These are phyloP conservation scores for Amblyopsis rosae DNA, from an alignment of 2,113 vertebrate genomes.

Conservation along the genomic window DNA sequence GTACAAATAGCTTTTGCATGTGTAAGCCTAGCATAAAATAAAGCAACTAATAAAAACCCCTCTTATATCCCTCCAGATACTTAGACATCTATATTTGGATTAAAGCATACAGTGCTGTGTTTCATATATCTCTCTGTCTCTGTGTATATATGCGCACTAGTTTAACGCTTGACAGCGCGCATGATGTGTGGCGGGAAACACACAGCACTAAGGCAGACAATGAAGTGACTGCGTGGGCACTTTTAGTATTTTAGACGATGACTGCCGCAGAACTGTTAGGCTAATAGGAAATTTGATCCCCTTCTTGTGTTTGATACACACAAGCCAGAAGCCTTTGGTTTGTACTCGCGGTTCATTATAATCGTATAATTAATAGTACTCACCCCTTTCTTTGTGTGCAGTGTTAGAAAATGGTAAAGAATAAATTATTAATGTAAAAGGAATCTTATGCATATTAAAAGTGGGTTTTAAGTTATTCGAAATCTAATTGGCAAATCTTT, in stretches of 20 bases:
- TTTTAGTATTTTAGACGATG: slow-evolving; percentile 51
- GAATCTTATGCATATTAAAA: slow-evolving; percentile 71
- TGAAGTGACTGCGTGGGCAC: slow-evolving; percentile 30
- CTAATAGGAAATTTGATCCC: slow-evolving; percentile 67
- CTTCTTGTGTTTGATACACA: slow-evolving; percentile 57
- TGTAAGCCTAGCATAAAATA: neutral
- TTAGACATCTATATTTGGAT: neutral
- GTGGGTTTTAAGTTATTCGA: slow-evolving; percentile 63
- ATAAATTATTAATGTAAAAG: slow-evolving; percentile 72
- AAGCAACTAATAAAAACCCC: neutral
- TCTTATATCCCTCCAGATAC: neutral
- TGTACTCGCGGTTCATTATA: slow-evolving; percentile 66
- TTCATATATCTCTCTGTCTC: neutral
- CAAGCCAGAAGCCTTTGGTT: slow-evolving; percentile 52
- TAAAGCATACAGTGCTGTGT: neutral
- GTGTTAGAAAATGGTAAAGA: slow-evolving; percentile 56
- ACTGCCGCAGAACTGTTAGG: slow-evolving; percentile 57
- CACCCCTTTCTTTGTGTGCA: slow-evolving; percentile 56
- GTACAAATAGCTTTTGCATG: too few species aligned
- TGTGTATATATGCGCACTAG: slow-evolving; percentile 3
- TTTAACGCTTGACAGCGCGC: slow-evolving; percentile 27
- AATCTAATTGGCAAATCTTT: slow-evolving; percentile 55
- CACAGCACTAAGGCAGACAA: slow-evolving; percentile 10
- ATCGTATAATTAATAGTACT: slow-evolving; percentile 75
- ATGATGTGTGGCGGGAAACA: slow-evolving; percentile 10